Evolutionary conservation across 2,888 invertebrate genomes (phyloP).

Genomic region (Drosophila greeni): DNA sequence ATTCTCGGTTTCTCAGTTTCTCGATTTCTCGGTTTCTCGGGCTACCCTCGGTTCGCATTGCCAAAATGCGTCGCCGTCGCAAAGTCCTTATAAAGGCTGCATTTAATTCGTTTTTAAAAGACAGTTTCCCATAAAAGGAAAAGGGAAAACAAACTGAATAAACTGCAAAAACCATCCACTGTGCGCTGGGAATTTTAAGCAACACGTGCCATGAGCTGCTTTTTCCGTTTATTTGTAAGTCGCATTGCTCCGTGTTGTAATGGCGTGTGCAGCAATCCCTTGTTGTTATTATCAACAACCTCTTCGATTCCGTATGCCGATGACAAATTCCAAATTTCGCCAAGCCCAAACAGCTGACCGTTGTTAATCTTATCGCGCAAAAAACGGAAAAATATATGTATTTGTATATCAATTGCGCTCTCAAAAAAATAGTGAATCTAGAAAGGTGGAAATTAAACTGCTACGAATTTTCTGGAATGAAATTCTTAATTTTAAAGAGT

Average conservation of each 20-base stretch:
- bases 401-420: background rate
- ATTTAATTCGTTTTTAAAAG: conserved; percentile 39
- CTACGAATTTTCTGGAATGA: conserved; percentile 4
- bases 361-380: conserved; percentile 27
- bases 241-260: conserved; percentile 28
- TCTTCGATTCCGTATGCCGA: background rate
- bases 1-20: conserved; percentile 7
- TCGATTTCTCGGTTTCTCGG: conserved; percentile 13
- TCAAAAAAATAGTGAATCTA: background rate
- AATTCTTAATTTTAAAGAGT: background rate
- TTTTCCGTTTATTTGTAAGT: conserved; percentile 70
- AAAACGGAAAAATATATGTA: background rate
- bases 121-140: conserved; percentile 38
- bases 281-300: conserved; percentile 3
- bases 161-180: conserved; percentile 1
- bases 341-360: conserved; percentile 20
- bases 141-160: conserved; percentile 5
- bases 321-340: conserved; percentile 30
- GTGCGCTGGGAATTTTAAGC: conserved; percentile 42
- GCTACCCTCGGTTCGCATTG: conserved; percentile 17
- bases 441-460: background rate
- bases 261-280: conserved; percentile 10
- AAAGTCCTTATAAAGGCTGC: conserved; percentile 55
- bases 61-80: conserved; percentile 46
- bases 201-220: conserved; percentile 65